Conservation (phyloP, 2,797 vertebrate species). For the Pangasius krempfi region DNA sequence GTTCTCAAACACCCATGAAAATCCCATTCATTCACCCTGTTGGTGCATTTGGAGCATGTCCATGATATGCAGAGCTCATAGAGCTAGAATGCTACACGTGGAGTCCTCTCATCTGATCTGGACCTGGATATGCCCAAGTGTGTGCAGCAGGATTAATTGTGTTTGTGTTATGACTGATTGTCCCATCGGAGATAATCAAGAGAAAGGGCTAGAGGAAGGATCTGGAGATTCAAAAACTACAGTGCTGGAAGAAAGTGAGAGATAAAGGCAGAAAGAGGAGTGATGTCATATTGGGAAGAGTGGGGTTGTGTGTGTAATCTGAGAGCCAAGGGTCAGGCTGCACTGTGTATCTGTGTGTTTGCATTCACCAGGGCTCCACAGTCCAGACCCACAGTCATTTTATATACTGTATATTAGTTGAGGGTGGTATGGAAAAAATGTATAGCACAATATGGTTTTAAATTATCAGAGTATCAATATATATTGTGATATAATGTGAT, state of each 20-base stretch:
- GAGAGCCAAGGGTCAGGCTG: constrained; percentile 92
- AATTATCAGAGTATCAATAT: not conserved
- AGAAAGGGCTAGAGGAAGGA: constrained; percentile 39
- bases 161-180: constrained; percentile 4
- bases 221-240: constrained; percentile 50
- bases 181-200: not conserved
- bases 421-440: not conserved
- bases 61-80: constrained; percentile 22
- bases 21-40: constrained; percentile 15
- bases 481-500: not conserved
- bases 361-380: constrained; percentile 22
- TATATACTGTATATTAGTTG: constrained; percentile 67
- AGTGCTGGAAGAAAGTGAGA: constrained; percentile 57
- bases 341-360: constrained; percentile 78
- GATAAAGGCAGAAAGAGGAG: constrained; percentile 68
- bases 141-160: not conserved
- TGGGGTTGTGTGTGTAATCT: constrained; percentile 86
- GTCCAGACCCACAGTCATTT: constrained; percentile 76
- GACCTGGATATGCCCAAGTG: constrained; percentile 2
- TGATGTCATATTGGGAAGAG: constrained; percentile 87
- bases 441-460: not conserved
- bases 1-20: constrained; percentile 51
- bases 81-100: constrained; percentile 10
- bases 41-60: not conserved
- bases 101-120: constrained; percentile 2